These are phyloP conservation scores for Sinosuthora webbiana DNA, from an alignment of 2,113 vertebrate species.

Conservation along the genomic window DNA sequence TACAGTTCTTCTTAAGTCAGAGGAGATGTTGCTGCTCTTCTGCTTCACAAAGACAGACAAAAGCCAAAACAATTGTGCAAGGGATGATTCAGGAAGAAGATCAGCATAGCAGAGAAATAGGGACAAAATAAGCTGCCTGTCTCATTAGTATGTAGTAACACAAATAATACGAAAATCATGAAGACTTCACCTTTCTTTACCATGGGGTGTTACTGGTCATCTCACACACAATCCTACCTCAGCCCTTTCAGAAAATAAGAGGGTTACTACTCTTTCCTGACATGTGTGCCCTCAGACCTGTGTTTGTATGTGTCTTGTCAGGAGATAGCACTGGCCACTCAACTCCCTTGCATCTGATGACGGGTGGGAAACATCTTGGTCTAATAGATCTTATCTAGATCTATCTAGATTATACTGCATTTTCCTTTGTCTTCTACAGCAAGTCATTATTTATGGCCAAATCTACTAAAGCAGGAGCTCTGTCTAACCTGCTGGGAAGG, in stretches of 20 bases:
- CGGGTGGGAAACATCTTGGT: background rate
- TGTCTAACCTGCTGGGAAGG: background rate
- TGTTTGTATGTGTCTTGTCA: background rate
- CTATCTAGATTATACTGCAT: background rate
- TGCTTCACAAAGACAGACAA: constrained; percentile 5
- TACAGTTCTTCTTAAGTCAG: constrained; percentile 36
- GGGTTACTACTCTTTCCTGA: background rate
- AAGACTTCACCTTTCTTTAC: background rate
- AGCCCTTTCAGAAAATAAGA: background rate
- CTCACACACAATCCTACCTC: background rate
- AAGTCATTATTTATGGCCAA: background rate
- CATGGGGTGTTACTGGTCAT: background rate
- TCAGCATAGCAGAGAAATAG: background rate
- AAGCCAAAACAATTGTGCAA: background rate
- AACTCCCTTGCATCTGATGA: rapidly evolving
- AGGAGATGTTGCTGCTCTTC: constrained; percentile 33
- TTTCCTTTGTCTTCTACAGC: background rate
- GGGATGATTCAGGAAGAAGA: background rate
- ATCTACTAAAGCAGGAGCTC: background rate
- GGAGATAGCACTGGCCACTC: background rate
- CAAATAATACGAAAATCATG: background rate
- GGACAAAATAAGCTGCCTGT: background rate
- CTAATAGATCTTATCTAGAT: background rate
- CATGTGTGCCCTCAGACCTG: background rate
- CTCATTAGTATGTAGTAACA: background rate